Evolutionary conservation across 2,797 vertebrate species (phyloP).

Genomic region (Pyrocephalus nanus): DNA sequence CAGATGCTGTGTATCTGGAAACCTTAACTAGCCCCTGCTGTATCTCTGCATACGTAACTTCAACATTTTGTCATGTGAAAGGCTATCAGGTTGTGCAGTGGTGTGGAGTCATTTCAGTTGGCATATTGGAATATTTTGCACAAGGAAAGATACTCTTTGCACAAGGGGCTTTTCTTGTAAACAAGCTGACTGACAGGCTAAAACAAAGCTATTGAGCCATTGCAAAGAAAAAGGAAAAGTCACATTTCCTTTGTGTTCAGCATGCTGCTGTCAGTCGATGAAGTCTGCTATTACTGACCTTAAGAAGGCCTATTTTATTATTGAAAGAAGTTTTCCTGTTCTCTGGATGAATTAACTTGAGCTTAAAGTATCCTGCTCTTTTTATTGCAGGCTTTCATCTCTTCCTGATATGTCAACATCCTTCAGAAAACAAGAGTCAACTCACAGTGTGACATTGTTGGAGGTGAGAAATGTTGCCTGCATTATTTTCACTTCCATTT

Average conservation of each 20-base stretch:
- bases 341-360: background rate
- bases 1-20: background rate
- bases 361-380: background rate
- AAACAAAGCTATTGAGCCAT: background rate
- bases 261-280: background rate
- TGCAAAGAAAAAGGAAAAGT: constrained; percentile 34
- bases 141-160: background rate
- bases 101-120: background rate
- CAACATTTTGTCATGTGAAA: background rate
- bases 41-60: background rate
- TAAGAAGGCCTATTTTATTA: constrained; percentile 11
- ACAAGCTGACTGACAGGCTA: background rate
- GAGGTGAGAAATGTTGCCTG: background rate
- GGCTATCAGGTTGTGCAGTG: background rate
- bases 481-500: background rate
- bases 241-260: background rate
- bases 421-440: background rate
- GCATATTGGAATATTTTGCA: accelerated
- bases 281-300: background rate
- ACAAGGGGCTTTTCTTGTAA: background rate
- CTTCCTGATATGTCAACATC: background rate
- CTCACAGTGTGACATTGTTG: background rate
- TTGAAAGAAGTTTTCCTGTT: constrained; percentile 21
- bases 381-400: background rate
- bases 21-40: background rate